phyloP scores from a whole-genome alignment of 2,113 vertebrate genomes.

The Solenodon paradoxus region DNA sequence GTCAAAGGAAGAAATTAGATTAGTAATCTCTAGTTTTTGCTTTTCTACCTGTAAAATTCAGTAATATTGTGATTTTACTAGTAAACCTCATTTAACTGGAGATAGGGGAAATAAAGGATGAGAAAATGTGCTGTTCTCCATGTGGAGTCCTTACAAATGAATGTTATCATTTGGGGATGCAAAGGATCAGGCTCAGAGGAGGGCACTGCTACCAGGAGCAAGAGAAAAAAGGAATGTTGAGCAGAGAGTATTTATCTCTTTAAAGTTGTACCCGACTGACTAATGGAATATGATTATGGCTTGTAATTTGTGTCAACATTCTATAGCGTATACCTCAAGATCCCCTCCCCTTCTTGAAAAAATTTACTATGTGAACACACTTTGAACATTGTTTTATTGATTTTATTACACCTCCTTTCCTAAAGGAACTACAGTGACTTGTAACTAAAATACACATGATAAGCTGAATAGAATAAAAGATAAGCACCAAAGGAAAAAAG shows the following conservation, averaged over 20 bases:
- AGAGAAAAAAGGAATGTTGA: background rate
- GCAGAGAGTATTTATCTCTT: background rate
- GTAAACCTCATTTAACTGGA: conserved; percentile 10
- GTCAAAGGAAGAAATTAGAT: conserved; percentile 3
- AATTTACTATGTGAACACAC: background rate
- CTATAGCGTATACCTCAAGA: background rate
- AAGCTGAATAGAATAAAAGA: background rate
- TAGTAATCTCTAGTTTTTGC: background rate
- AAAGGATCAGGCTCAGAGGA: background rate
- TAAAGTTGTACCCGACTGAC: background rate
- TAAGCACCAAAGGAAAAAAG: background rate
- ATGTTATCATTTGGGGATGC: background rate
- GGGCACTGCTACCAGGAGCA: background rate
- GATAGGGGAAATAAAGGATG: background rate
- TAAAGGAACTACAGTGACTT: background rate
- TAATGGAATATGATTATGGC: background rate
- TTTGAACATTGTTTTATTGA: background rate
- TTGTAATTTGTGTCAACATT: background rate
- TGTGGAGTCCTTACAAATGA: background rate
- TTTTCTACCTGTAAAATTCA: background rate
- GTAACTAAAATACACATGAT: conserved; percentile 12
- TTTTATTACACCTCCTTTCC: conserved; percentile 27
- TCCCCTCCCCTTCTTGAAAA: background rate
- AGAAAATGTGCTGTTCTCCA: background rate
- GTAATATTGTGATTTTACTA: conserved; percentile 20